Conservation (phyloP, 2,888 invertebrate species). For the Octodonta nipae region DNA sequence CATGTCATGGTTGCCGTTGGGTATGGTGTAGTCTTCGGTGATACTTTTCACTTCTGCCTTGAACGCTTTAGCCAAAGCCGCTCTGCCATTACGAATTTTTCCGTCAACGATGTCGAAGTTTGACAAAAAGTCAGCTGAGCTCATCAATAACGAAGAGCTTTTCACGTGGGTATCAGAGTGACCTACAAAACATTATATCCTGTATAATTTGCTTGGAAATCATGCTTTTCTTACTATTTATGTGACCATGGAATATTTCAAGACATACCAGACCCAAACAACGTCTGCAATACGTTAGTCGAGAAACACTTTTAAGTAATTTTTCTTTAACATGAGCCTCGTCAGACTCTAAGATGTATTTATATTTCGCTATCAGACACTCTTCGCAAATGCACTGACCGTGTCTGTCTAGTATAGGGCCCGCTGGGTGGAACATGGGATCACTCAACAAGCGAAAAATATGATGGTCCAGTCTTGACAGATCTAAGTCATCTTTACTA, state of each 20-base stretch:
- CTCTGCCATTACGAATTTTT: no score
- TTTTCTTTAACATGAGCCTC: slow-evolving; percentile 13
- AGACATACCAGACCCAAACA: slow-evolving; percentile 19
- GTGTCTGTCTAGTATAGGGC: slow-evolving; percentile 25
- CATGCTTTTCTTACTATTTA: slow-evolving; percentile 21
- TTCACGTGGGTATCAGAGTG: no score
- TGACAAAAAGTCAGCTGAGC: no score
- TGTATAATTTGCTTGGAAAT: no score
- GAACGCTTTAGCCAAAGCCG: no score
- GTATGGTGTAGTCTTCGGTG: no score
- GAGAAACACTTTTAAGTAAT: slow-evolving; percentile 11
- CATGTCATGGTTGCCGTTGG: slow-evolving; percentile 14
- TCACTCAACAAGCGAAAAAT: slow-evolving; percentile 26
- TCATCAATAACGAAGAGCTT: no score
- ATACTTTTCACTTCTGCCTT: no score
- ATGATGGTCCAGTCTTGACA: slow-evolving; percentile 25
- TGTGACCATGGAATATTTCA: slow-evolving; percentile 21
- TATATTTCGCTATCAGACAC: slow-evolving; percentile 28
- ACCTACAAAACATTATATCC: no score
- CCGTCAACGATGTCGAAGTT: no score
- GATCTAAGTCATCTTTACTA: slow-evolving; percentile 24
- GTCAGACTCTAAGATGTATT: slow-evolving; percentile 15
- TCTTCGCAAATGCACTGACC: slow-evolving; percentile 32
- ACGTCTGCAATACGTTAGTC: slow-evolving; percentile 15
- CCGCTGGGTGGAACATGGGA: slow-evolving; percentile 22